Base-by-base conservation (phyloP, 2,888 invertebrate species). In the Pollenia angustigena region DNA sequence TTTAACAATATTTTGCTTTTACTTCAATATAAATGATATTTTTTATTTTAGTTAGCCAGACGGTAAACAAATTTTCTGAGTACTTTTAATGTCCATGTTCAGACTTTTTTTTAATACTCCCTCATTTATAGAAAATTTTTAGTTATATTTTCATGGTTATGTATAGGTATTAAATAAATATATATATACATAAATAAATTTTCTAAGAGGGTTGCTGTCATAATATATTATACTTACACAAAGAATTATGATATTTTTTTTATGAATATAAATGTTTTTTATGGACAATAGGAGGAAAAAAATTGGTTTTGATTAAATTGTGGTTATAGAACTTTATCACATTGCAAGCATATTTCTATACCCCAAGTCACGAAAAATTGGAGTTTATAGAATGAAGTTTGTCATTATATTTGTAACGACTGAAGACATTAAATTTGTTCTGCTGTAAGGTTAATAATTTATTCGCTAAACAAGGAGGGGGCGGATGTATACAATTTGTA, bases 131-230 rank as follows among this genome's bases (percentile, higher is more conserved):
- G 2, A 18, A 23, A 42, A 32, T 42, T 54, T 54, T 10, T 7
- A 54, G n/a, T 54, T 14, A 76, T 2, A 8, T 44, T 46, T 64
- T 44, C 11, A 32, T 32, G 32, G 32, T 32, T 32, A 18, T 18
- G 18, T 18, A 18, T 18, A n/a, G n/a, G n/a, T n/a, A n/a, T 18
- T 1, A 18, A 18, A 18, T 18, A 18, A 1, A 18, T 18, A 18
- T 18, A 18, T 18, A 18, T 18, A 18, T 18, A 18, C 1, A 18
- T 32, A 32, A 0, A 32, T 32, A 32, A 69, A 48, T 11, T 40
- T 10, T 50, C 14, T 40, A 68, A 78, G 79, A 60, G 79, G 68
- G 69, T 60, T 58, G 68, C 50, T 78, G 58, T 18, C 68, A 58
- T 68, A 68, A 78, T 69, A 58, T 58, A 14, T 68, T 68, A 16